Conservation (phyloP, 1,140 invertebrate genomes). For the Drosophila pseudoobscura region DNA sequence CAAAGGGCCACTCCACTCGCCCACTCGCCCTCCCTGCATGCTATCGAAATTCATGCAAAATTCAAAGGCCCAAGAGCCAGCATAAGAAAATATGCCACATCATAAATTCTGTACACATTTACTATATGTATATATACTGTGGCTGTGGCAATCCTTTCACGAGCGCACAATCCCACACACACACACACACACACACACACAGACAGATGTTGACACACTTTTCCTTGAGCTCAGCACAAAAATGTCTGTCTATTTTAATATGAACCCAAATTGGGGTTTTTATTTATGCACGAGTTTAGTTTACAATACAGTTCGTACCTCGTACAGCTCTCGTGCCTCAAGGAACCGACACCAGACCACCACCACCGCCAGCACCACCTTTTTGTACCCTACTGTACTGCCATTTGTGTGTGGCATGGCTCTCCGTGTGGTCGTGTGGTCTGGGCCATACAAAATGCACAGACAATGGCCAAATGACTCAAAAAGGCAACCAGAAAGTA, state of each 20-base stretch:
- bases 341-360: conserved; percentile 13
- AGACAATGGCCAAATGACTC: conserved; percentile 42
- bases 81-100: conserved; percentile 79
- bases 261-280: conserved; percentile 80
- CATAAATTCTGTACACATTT: conserved; percentile 68
- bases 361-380: background rate
- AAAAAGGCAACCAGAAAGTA: conserved; percentile 19
- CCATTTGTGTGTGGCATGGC: conserved; percentile 20
- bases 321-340: conserved; percentile 33
- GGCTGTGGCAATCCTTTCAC: conserved; percentile 64
- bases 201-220: conserved; percentile 71
- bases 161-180: conserved; percentile 18
- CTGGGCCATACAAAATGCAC: conserved; percentile 34
- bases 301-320: conserved; percentile 61
- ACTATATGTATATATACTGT: conserved; percentile 16
- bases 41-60: conserved; percentile 73
- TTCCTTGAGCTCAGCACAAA: conserved; percentile 68
- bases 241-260: conserved; percentile 75
- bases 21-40: conserved; percentile 10
- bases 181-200: conserved; percentile 35
- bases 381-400: conserved; percentile 62
- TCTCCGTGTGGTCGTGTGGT: background rate
- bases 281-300: conserved; percentile 76
- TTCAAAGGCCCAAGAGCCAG: conserved; percentile 61
- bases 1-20: conserved; percentile 44